Evolutionary conservation across 2,797 vertebrate genomes (phyloP), one percentile per base, ranked within the genome.

Genomic region (Anniella stebbinsi): DNA sequence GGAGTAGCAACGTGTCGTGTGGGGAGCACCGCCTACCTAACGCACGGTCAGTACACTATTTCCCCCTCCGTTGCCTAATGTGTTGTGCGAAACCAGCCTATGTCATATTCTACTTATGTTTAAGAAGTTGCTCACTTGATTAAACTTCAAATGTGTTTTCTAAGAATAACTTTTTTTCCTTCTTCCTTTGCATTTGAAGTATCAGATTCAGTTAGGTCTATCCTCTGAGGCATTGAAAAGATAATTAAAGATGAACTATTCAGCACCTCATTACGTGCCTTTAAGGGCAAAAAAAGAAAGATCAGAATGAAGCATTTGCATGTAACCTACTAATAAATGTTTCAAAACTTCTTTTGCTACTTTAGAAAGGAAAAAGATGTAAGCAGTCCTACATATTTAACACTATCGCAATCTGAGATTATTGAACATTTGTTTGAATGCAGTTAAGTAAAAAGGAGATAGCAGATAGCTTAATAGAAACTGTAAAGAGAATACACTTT

Each of bases 241-340:
- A 73, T 86, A 86, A 63, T 60, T 54, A 75, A 80, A 80, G 45
- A 86, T 86, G 57, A 75, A 86, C 41, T 83, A 83, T 73, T 45
- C 12, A 81, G 67, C 28, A 75, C 73, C 36, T 38, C 15, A 33
- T 85, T 2, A 66, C 18, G 76, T 88, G 76, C 45, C 87, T 76
- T 75, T 38, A 80, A 91, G 76, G 63, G 60, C 69, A 41, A 77
- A 80, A 69, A 72, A 36, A 76, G 15, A 25, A 18, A 88, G 38
- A 72, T 63, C 2, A 80, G 38, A 84, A 48, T 23, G 82, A 82
- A 67, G 21, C 48, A 63, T 60, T 78, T 70, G 5, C 60, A 78
- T 48, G 28, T 87, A 41, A 78, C 66, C 86, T 82, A 60, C 66
- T 88, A 57, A 78, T 77, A 69, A 69, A 77, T 89, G 77, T 41